Evolutionary conservation across 2,888 invertebrate genomes (phyloP), one percentile per base, ranked within the genome.

Genomic region (Thera britannica): DNA sequence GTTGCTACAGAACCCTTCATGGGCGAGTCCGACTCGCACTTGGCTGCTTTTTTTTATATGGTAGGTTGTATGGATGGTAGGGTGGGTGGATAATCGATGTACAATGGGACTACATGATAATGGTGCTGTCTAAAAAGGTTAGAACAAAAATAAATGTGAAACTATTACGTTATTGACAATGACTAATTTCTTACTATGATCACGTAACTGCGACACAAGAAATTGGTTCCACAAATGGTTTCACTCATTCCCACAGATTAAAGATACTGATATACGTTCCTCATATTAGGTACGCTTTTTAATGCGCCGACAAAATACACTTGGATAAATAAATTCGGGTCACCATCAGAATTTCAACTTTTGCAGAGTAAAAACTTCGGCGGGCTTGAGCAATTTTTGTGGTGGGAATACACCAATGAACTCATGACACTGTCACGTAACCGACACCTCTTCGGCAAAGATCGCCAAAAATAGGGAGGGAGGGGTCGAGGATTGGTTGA

Each of bases 261-360:
- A 66, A 70, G 75, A 72, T 23, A 23, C 23, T 23, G 23, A 23
- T 70, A 73, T 12, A 23, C 35, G 35, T 54, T 35, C 3, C 11
- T 54, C 35, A 35, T 35, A 75, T 79, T 76, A 44, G 76, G 61
- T 64, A 78, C 76, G 77, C 73, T 75, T 75, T 57, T 76, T 76
- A 74, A 77, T 68, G 58, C 48, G 54, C 35, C 38, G 7, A 38
- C 55, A 52, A 52, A 52, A 34, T n/a, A 3, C 12, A n/a, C 11
- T n/a, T n/a, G n/a, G 48, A 48, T 11, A 4, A 48, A 48, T n/a
- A 2, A 48, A n/a, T 48, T n/a, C 48, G n/a, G 35, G 35, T 54
- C 54, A 54, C 8, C 54, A 11, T 11, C 23, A 23, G 1, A 23
- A 23, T 23, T 23, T n/a, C n/a, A n/a, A n/a, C n/a, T 23, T 23